Base-by-base conservation (phyloP, 2,888 invertebrate genomes). In the Polydesmus complanatus region DNA sequence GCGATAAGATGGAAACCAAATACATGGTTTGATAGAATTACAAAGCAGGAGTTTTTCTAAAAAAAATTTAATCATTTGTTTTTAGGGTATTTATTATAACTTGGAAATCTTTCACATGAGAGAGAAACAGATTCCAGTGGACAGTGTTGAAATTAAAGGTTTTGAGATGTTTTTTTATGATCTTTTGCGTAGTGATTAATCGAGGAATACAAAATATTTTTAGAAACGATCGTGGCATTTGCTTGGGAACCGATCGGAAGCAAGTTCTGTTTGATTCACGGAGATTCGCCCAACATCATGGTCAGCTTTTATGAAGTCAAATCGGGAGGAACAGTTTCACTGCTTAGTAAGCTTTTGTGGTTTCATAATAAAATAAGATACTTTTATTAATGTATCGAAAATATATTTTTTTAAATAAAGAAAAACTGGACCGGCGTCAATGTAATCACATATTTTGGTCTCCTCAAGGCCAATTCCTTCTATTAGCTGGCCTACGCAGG, bases 61-160 rank as follows among this genome's bases (percentile, higher is more conserved):
- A 22, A 19, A 21, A n/a, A 54, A 51, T 8, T 52, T 58, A 27
- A 54, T 26, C 26, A 53, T 60, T 1, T 26, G 27, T 54, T 37
- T 48, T 14, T 69, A 77, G 78, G 95, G 96, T 66, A 89, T 95
- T 85, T 94, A 93, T 69, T 95, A 91, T 76, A 97, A 96, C 74
- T 94, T 98, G 76, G 98, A 99, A 78, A 89, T 98, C 67, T 98
- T 98, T 79, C 94, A 97, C 71, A 93, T 98, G 86, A 81, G 93
- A 59, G 95, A 97, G 71, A 96, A 96, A 70, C 88, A 93, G 73
- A 90, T 97, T 68, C 97, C 98, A 0, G 95, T 98, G 0, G 97
- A 98, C 73, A 93, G 91, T 14, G 88, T 97, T 1, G 97, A 97
- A 75, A 88, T 94, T 64, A 94, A 97, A 73, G 76, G 68, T 70